These are phyloP conservation scores for Eulithis prunata DNA, from an alignment of 2,888 invertebrate species.

Conservation along the genomic window DNA sequence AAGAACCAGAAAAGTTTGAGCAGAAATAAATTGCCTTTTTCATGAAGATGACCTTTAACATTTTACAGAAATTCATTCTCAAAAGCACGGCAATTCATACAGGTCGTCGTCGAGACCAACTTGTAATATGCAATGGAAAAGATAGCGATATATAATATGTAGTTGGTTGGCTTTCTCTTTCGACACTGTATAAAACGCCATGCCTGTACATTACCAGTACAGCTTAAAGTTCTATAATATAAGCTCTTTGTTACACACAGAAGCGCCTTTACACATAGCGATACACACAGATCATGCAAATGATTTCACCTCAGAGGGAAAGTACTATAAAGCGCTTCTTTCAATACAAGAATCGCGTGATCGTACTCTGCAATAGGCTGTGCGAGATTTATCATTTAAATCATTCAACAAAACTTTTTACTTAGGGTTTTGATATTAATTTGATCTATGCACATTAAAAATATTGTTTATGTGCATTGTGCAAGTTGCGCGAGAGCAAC, in stretches of 20 bases:
- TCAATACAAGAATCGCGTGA: background rate
- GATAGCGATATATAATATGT: background rate
- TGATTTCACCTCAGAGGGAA: conserved; percentile 15
- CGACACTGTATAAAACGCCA: conserved; percentile 6
- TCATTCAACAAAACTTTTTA: background rate
- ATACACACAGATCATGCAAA: conserved; percentile 25
- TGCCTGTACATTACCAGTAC: conserved; percentile 12
- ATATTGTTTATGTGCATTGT: no score
- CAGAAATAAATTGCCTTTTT: conserved; percentile 11
- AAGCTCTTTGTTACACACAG: conserved; percentile 21
- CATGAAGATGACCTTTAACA: background rate
- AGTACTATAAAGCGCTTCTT: conserved; percentile 25
- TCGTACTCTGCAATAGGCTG: background rate
- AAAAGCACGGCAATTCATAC: conserved; percentile 8
- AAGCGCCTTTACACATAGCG: conserved; percentile 18
- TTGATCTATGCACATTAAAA: no score
- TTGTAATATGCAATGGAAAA: background rate
- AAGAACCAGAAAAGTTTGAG: background rate
- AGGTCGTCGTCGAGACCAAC: background rate
- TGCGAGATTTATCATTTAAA: background rate
- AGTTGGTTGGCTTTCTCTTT: conserved; percentile 1
- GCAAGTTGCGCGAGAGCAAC: no score
- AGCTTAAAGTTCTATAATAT: no score
- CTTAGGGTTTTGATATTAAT: no score
- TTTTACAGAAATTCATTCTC: background rate